Evolutionary conservation across 2,113 vertebrate species (phyloP).

Genomic region (Sander vitreus): DNA sequence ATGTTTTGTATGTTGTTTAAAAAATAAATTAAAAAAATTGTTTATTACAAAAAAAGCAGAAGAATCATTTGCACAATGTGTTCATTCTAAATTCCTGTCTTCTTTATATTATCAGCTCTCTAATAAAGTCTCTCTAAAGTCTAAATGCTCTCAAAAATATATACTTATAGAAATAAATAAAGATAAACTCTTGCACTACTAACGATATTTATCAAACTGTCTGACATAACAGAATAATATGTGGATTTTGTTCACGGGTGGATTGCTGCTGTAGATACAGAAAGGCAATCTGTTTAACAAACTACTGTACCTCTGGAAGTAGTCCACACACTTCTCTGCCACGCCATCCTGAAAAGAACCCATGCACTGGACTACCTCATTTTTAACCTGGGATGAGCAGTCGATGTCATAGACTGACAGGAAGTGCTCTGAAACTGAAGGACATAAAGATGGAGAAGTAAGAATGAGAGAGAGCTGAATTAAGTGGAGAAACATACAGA

Average conservation of each 20-base stretch:
- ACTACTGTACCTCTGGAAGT: conserved; percentile 89
- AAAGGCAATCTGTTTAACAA: neutral
- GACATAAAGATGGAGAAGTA: neutral
- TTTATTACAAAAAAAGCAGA: too few species aligned
- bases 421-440: conserved; percentile 93
- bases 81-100: neutral
- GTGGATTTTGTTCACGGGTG: neutral
- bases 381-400: conserved; percentile 88
- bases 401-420: conserved; percentile 91
- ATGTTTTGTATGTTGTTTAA: too few species aligned
- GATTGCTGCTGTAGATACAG: neutral
- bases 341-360: conserved; percentile 96
- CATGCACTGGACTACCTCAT: conserved; percentile 94
- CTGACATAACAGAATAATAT: neutral
- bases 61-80: too few species aligned
- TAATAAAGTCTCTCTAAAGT: neutral
- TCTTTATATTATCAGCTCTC: neutral
- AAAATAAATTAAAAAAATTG: too few species aligned
- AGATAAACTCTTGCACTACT: neutral
- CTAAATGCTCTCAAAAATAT: neutral
- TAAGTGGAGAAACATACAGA: neutral
- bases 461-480: neutral
- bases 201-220: neutral
- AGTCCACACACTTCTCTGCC: conserved; percentile 94
- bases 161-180: neutral